Evolutionary conservation across 2,113 vertebrate species (phyloP), one percentile per base, ranked within the genome.

Genomic region (Colistium nudipinnis): DNA sequence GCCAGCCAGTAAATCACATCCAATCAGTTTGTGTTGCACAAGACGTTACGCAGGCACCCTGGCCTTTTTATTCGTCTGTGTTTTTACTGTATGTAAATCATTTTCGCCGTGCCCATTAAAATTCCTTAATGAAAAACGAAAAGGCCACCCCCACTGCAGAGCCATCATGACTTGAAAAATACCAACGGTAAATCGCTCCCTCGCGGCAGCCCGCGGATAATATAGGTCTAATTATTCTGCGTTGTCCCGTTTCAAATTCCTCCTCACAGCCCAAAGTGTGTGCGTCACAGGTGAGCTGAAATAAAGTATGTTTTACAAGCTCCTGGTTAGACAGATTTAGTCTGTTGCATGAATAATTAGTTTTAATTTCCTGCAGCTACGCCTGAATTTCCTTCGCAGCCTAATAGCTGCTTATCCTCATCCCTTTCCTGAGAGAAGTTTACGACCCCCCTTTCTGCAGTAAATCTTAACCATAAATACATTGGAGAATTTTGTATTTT

Each of bases 301-400:
- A 57, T 30, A 53, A 63, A 71, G 16, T 41, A 8, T 64, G 51
- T 64, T 76, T 87, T 72, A 69, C 45, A 71, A 60, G 57, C 53
- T 52, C 41, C 33, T 4, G 4, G 12, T 68, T 24, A 3, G 43
- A 75, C 76, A 48, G 27, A 80, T 43, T 43, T 20, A 6, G 39
- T 71, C 75, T 52, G 25, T 78, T 45, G 48, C 49, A 70, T 66
- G 59, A 71, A 74, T 77, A 64, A 76, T 77, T 71, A 30, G 11
- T 35, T 80, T 74, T 54, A 25, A 64, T 73, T 68, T 70, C 60
- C 64, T 60, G 41, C 38, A 43, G 44, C 20, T 17, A 1, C 39
- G 48, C 17, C 66, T 57, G 47, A 52, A 28, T 62, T 62, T 67
- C 38, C 22, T 61, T 8, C 41, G 22, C 49, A 33, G 43, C 17